A percentile compares a stretch with the other conserved stretches of the same genome.
Conservation (phyloP, 2,797 vertebrate species). For the Macrochelys suwanniensis region DNA sequence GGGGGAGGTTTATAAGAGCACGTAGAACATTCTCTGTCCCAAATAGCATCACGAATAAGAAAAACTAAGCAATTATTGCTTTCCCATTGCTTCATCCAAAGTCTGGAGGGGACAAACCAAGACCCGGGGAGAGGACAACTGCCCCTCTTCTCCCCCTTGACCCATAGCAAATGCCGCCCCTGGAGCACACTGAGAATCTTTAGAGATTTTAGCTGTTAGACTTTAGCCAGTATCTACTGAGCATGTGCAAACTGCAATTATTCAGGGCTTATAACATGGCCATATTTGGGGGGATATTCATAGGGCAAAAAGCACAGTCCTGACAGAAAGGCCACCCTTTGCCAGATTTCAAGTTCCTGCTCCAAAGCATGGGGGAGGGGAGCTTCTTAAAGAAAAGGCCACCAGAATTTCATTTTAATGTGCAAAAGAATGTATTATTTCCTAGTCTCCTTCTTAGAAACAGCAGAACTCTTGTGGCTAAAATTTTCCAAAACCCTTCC, state of each 20-base stretch:
- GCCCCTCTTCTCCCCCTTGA: background rate
- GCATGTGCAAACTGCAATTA: background rate
- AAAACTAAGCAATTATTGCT: background rate
- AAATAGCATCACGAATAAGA: background rate
- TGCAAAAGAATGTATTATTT: background rate
- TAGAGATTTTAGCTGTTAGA: background rate
- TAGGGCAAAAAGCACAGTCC: background rate
- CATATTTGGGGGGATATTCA: background rate
- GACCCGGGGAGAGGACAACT: background rate
- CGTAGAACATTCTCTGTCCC: background rate
- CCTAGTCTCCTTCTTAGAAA: background rate
- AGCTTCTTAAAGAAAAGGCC: background rate
- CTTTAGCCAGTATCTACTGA: background rate
- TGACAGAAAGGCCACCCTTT: background rate
- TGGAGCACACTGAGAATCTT: background rate
- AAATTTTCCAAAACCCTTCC: accelerated
- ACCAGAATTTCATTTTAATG: background rate
- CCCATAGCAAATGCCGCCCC: background rate
- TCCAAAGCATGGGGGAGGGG: background rate
- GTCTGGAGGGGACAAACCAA: background rate
- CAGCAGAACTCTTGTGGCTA: accelerated
- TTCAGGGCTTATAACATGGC: background rate
- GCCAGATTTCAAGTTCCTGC: background rate
- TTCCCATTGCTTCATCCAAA: background rate
- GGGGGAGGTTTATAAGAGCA: background rate